Conservation (phyloP, 2,113 vertebrate species). For the Uropsilus gracilis region DNA sequence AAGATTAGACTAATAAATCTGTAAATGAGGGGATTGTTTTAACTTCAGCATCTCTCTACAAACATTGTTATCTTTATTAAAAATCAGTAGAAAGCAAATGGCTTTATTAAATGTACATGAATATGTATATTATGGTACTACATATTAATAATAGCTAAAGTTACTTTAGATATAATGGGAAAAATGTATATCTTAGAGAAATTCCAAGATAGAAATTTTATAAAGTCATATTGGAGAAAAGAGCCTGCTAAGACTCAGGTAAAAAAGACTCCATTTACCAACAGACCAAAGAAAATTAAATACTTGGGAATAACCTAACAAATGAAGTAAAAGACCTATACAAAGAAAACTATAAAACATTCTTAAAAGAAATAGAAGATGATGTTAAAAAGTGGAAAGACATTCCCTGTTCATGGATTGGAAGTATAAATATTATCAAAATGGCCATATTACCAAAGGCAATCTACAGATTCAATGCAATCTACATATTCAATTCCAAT, state of each 20-base stretch:
- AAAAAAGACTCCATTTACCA: no score
- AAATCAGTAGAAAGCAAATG: background rate
- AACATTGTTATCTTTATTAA: background rate
- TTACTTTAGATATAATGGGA: background rate
- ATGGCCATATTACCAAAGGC: no score
- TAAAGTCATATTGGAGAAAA: background rate
- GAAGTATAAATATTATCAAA: no score
- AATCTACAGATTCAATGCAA: no score
- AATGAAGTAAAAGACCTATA: no score
- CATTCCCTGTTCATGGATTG: no score
- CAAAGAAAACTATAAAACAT: no score
- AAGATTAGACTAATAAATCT: background rate
- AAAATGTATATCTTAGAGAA: background rate
- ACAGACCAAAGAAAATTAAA: no score
- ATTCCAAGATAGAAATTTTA: background rate
- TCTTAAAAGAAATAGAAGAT: no score
- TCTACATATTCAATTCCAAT: no score
- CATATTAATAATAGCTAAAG: background rate
- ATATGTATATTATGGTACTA: background rate
- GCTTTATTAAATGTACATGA: background rate
- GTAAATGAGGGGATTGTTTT: background rate
- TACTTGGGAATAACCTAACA: no score
- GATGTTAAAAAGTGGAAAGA: no score
- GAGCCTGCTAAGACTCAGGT: background rate
- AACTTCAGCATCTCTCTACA: background rate